These are phyloP conservation scores for Gavia stellata DNA, from an alignment of 2,113 vertebrate species.

Conservation along the genomic window DNA sequence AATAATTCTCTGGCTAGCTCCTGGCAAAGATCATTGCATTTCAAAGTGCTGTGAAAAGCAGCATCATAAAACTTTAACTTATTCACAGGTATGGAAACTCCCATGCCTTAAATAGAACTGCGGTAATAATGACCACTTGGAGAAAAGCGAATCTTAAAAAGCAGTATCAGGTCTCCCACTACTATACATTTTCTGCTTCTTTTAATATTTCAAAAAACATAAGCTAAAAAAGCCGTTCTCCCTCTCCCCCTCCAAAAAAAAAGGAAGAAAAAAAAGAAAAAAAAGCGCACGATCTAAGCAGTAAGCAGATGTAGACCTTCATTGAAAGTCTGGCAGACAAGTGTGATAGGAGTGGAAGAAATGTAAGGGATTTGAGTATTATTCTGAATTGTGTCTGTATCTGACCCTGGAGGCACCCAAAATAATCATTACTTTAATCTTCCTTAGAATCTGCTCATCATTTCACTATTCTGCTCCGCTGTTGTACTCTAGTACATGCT, in stretches of 20 bases:
- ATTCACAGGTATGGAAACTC: constrained; percentile 38
- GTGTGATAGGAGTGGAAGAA: background rate
- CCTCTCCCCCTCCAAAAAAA: too few relatives aligned
- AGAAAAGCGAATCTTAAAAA: constrained; percentile 19
- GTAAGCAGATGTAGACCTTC: background rate
- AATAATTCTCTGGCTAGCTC: constrained; percentile 14
- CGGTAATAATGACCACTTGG: constrained; percentile 2
- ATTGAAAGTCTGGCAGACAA: background rate
- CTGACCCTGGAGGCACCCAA: background rate
- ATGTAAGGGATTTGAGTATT: background rate
- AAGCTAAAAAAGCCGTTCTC: background rate
- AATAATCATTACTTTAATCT: background rate
- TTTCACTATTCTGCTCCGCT: background rate
- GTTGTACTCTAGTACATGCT: background rate
- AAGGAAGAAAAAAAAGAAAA: fast-evolving
- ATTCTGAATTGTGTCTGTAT: background rate
- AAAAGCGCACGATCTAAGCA: background rate
- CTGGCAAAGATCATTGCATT: constrained; percentile 42
- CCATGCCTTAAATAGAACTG: background rate
- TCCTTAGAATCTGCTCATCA: background rate
- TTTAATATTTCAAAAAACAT: background rate
- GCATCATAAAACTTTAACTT: constrained; percentile 31
- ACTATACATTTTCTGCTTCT: background rate
- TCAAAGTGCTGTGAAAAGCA: constrained; percentile 47
- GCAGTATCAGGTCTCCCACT: background rate